Conservation (phyloP, 2,888 invertebrate genomes). For the Odontomyia ornata region DNA sequence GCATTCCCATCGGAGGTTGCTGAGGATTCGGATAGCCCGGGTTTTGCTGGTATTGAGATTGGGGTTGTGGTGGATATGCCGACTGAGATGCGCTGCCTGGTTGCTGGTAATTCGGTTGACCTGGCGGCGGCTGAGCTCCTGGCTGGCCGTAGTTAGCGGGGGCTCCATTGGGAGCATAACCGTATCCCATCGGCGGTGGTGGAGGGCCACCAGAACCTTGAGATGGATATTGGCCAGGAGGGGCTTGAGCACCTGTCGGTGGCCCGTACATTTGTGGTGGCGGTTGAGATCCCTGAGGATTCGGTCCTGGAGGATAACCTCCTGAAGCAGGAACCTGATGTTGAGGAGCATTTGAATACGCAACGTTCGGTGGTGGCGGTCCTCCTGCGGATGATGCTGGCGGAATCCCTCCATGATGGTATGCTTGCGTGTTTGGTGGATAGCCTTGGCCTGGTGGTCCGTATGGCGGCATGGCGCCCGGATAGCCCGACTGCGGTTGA, state of each 20-base stretch:
- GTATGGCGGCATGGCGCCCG: conserved; percentile 59
- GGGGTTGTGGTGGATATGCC: conserved; percentile 64
- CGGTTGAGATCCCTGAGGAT: conserved; percentile 60
- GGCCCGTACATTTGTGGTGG: conserved; percentile 63
- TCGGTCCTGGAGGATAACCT: conserved; percentile 64
- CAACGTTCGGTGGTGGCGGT: conserved; percentile 62
- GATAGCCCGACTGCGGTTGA: conserved; percentile 70
- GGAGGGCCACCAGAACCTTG: conserved; percentile 60
- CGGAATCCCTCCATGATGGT: conserved; percentile 66
- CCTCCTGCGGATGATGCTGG: conserved; percentile 59
- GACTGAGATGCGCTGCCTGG: conserved; percentile 59
- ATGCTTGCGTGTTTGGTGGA: conserved; percentile 69
- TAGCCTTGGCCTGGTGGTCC: conserved; percentile 66
- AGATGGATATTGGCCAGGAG: conserved; percentile 63
- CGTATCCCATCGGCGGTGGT: conserved; percentile 65
- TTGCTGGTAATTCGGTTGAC: conserved; percentile 63
- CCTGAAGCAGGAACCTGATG: conserved; percentile 65
- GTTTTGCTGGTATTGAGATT: conserved; percentile 64
- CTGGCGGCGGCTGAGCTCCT: conserved; percentile 56
- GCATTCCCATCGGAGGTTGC: conserved; percentile 57
- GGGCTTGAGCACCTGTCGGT: conserved; percentile 63
- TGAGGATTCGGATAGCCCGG: conserved; percentile 59
- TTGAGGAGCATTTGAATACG: conserved; percentile 65
- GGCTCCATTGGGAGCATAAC: conserved; percentile 64
- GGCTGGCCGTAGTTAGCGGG: conserved; percentile 57